A percentile compares a stretch with the other conserved stretches of the same genome.
Conservation (phyloP, 2,113 vertebrate genomes). For the Dissostichus mawsoni region DNA sequence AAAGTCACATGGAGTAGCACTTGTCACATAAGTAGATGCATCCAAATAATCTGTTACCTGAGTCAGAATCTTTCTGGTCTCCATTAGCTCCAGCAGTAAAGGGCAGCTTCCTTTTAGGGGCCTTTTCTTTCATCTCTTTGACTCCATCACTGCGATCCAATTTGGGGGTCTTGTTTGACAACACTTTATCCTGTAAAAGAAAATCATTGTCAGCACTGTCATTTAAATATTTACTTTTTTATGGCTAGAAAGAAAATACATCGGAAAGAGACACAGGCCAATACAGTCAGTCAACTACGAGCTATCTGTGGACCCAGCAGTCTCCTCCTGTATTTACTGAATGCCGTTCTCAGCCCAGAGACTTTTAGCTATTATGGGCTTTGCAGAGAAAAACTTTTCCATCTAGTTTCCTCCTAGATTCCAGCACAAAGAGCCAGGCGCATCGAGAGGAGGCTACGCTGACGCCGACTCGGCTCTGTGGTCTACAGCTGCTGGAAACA, state of each 20-base stretch:
- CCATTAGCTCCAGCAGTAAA: constrained; percentile 98
- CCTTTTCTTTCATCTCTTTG: constrained; percentile 99
- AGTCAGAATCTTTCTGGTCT: constrained; percentile 99
- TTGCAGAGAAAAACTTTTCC: constrained; percentile 71
- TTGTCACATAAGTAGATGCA: not conserved
- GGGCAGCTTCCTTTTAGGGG: constrained; percentile 96
- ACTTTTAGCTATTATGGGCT: constrained; percentile 61
- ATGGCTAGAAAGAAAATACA: not conserved
- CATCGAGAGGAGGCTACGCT: constrained; percentile 47
- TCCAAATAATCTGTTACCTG: constrained; percentile 83
- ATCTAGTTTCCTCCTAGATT: constrained; percentile 70
- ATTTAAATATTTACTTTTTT: not conserved
- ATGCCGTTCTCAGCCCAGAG: constrained; percentile 21
- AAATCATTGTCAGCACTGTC: not conserved
- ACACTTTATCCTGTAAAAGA: constrained; percentile 95
- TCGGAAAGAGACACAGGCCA: not conserved
- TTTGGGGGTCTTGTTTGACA: constrained; percentile 98
- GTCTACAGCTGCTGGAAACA: constrained; percentile 75
- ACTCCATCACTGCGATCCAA: constrained; percentile 96
- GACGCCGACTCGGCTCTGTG: constrained; percentile 64
- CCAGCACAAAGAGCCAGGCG: constrained; percentile 54
- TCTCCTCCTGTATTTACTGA: constrained; percentile 18
- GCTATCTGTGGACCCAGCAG: constrained; percentile 2
- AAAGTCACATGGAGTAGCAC: constrained; percentile 20
- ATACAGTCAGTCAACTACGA: not conserved